Evolutionary conservation across 2,888 invertebrate genomes (phyloP).

Genomic region (Lycia hirtaria): DNA sequence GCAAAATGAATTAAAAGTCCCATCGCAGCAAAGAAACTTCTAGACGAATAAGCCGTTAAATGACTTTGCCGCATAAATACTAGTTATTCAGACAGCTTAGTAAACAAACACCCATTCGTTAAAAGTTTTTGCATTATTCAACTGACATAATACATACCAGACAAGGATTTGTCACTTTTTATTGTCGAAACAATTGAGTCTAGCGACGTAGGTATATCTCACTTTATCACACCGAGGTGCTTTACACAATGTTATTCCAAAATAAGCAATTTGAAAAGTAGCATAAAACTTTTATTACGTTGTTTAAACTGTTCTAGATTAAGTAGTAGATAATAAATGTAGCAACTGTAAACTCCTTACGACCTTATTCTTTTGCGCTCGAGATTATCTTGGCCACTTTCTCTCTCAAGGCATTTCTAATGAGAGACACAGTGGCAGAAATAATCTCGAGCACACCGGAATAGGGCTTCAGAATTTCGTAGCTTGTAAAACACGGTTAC

Average conservation of each 20-base stretch:
- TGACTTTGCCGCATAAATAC: conserved; percentile 42
- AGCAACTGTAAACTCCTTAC: conserved; percentile 2
- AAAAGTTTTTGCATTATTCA: conserved; percentile 65
- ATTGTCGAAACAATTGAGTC: conserved; percentile 10
- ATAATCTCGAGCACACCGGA: too few species aligned
- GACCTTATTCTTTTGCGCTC: too few species aligned
- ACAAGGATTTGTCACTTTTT: conserved; percentile 46
- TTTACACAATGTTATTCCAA: background rate
- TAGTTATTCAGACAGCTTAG: conserved; percentile 50
- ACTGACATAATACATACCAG: conserved; percentile 40
- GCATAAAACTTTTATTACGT: conserved; percentile 7
- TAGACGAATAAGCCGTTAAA: conserved; percentile 14
- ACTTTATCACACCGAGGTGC: conserved; percentile 15
- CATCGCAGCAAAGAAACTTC: conserved; percentile 7
- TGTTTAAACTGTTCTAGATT: conserved; percentile 1
- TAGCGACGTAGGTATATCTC: conserved; percentile 26
- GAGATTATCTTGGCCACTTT: too few species aligned
- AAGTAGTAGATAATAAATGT: background rate
- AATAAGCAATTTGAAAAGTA: conserved; percentile 13
- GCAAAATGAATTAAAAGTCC: background rate
- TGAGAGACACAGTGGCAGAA: too few species aligned
- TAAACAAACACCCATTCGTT: conserved; percentile 57
- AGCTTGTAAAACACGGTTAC: background rate
- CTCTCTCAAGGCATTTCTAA: too few species aligned
- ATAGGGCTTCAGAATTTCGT: background rate